Evolutionary conservation across 2,797 vertebrate species (phyloP), one percentile per base, ranked within the genome.

Genomic region (Sebastes taczanowskii): DNA sequence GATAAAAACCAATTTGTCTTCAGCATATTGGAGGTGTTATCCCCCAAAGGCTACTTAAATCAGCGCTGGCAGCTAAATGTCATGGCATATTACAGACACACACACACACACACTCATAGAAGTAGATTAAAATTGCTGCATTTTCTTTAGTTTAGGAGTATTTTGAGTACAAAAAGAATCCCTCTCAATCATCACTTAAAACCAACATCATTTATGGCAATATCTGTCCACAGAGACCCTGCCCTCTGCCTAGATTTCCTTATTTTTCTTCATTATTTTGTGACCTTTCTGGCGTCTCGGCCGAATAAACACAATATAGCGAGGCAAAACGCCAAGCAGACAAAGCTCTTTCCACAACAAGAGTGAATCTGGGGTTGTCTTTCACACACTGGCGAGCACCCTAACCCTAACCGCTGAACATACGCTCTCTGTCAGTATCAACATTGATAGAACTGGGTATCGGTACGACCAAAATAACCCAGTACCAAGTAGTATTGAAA

Each of bases 1-100:
- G 25, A 80, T 67, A n/a, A 62, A 61, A 80, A 69, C 9, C 69
- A n/a, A 80, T 64, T 56, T 56, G 58, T 67, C 27, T 56, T 34
- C 49, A 46, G 49, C 20, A 52, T 32, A n/a, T 49, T 63, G 27
- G 22, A 64, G 65, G 65, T 59, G 58, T 70, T 63, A 25, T 69
- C 64, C 42, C 25, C 20, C 32, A 49, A n/a, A 25, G 46, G 32
- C 46, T 80, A 42, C 53, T 74, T 62, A 62, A 42, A 67, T 42
- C 46, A 62, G 30, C 11, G 7, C 11, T 52, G 60, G 16, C 29
- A 34, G 32, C 35, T 22, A 66, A 72, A 65, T 56, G 59, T 13
- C 49, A 63, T 6, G 2, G 6, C 61, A 14, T 3, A 25, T 7
- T 16, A 42, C 14, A 42, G 6, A 42, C 38, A 42, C 38, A 38